These are phyloP conservation scores for Cephus nigrinus DNA, from an alignment of 2,888 invertebrate species.

Conservation along the genomic window DNA sequence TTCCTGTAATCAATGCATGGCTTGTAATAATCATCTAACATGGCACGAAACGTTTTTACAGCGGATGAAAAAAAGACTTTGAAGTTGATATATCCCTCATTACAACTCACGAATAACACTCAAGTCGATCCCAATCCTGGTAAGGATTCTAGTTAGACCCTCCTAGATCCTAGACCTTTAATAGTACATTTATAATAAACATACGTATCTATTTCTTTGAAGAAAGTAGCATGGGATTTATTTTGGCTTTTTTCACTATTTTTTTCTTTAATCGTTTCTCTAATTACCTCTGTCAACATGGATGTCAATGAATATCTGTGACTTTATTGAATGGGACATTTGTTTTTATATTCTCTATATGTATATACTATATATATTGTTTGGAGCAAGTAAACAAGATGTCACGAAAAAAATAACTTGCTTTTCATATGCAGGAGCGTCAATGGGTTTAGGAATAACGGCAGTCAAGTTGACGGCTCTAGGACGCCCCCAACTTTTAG, in stretches of 20 bases:
- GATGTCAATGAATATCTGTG: not conserved
- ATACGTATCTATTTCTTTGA: not conserved
- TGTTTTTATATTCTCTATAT: not conserved
- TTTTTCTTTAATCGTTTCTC: not conserved
- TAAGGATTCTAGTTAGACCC: conserved; percentile 28
- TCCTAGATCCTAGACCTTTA: not conserved
- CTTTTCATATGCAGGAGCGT: conserved; percentile 77
- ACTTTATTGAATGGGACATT: not conserved
- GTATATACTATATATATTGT: not conserved
- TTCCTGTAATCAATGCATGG: not conserved
- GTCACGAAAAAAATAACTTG: not conserved
- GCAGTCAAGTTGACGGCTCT: conserved; percentile 98
- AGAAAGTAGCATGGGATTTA: not conserved
- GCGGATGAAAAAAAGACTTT: conserved; percentile 33
- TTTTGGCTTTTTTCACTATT: not conserved
- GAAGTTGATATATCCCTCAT: conserved; percentile 31
- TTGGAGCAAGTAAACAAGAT: not conserved
- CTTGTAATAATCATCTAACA: not conserved
- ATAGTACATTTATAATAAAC: not conserved
- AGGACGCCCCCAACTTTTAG: conserved; percentile 95
- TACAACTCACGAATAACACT: conserved; percentile 18
- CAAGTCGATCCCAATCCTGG: conserved; percentile 36
- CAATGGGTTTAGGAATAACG: conserved; percentile 94
- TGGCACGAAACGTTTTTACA: conserved; percentile 24
- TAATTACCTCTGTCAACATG: not conserved